A percentile compares a stretch with the other conserved stretches of the same genome.
Evolutionary conservation across 2,888 invertebrate species (phyloP).

Genomic region (Cheilosia vernalis): DNA sequence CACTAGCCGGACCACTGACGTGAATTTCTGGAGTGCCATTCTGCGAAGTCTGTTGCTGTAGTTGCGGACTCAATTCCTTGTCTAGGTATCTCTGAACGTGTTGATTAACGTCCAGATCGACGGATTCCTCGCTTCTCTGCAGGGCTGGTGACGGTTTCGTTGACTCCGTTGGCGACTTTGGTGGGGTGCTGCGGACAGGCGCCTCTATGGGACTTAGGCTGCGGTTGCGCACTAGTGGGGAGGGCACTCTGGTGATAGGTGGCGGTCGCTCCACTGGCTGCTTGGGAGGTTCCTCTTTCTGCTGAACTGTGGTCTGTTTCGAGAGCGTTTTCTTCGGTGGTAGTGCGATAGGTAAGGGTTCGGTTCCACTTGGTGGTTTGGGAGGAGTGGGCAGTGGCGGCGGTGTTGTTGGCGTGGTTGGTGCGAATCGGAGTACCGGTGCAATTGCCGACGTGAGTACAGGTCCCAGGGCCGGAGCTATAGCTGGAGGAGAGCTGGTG

Average conservation of each 20-base stretch:
- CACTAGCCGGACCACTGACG: constrained; percentile 79
- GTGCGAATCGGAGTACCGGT: constrained; percentile 68
- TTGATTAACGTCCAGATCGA: constrained; percentile 79
- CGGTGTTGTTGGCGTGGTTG: constrained; percentile 37
- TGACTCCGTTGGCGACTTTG: constrained; percentile 77
- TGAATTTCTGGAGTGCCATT: constrained; percentile 79
- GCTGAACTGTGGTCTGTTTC: constrained; percentile 1
- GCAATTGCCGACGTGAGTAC: constrained; percentile 71
- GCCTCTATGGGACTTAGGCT: constrained; percentile 52
- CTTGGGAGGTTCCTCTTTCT: constrained; percentile 2
- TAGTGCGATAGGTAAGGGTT: constrained; percentile 28
- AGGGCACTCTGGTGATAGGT: constrained; percentile 30
- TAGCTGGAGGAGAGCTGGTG: constrained; percentile 51
- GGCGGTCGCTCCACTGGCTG: constrained; percentile 5
- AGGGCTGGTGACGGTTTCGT: constrained; percentile 79
- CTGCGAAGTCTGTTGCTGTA: constrained; percentile 27
- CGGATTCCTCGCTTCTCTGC: constrained; percentile 81
- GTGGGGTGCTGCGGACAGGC: constrained; percentile 77
- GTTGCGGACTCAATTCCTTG: constrained; percentile 77
- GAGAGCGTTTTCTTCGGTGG: background rate
- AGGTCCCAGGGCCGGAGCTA: constrained; percentile 63
- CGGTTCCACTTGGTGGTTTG: constrained; percentile 1
- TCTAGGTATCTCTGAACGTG: constrained; percentile 79
- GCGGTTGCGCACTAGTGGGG: constrained; percentile 70
- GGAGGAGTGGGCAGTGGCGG: constrained; percentile 16